A percentile compares a stretch with the other conserved stretches of the same genome.
Conservation (phyloP, 2,113 vertebrate species). For the Puma concolor region DNA sequence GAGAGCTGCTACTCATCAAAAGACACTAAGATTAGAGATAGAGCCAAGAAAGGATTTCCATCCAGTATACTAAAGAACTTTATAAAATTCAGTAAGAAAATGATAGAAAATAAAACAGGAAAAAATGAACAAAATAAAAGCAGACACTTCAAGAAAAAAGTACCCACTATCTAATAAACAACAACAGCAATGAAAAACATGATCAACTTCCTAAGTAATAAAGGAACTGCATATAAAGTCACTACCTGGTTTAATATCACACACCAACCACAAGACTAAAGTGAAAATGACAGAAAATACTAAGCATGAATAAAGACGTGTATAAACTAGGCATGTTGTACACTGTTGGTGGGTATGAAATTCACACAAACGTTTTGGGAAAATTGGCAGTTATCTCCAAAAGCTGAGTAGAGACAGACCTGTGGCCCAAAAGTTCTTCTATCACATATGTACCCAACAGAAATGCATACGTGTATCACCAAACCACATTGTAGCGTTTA, state of each 20-base stretch:
- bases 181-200: background rate
- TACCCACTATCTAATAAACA: background rate
- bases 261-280: background rate
- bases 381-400: background rate
- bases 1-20: background rate
- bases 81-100: background rate
- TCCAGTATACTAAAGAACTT: background rate
- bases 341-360: background rate
- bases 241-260: background rate
- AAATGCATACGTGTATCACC: background rate
- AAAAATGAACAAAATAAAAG: background rate
- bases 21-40: background rate
- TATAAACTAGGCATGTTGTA: background rate
- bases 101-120: background rate
- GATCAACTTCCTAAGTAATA: background rate
- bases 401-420: background rate
- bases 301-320: background rate
- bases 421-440: background rate
- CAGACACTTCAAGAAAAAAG: background rate
- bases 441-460: background rate
- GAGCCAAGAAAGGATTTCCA: background rate
- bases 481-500: background rate
- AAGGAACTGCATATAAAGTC: background rate
- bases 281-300: background rate
- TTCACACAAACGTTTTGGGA: background rate